A percentile compares a stretch with the other conserved stretches of the same genome.
These are phyloP conservation scores for Eupithecia subumbrata DNA, from an alignment of 2,888 invertebrate species.

Conservation along the genomic window DNA sequence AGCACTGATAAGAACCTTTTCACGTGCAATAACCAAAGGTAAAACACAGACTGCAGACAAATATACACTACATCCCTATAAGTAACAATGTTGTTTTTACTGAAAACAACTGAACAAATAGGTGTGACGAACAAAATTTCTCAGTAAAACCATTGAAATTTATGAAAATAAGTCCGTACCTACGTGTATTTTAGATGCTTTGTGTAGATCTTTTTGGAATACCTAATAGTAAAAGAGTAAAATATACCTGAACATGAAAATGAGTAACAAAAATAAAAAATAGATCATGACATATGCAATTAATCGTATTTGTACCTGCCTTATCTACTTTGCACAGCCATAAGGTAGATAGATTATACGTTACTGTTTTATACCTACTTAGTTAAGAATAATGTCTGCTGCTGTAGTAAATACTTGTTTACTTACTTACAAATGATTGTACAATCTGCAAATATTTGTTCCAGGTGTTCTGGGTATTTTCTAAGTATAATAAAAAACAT, in stretches of 20 bases:
- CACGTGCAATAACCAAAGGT: slow-evolving; percentile 39
- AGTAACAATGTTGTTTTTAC: slow-evolving; percentile 60
- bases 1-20: slow-evolving; percentile 17
- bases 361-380: too few species aligned
- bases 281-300: not conserved
- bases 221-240: not conserved
- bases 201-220: not conserved
- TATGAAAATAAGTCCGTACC: slow-evolving; percentile 17
- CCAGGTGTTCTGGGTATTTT: too few species aligned
- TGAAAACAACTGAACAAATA: slow-evolving; percentile 68
- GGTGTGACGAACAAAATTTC: slow-evolving; percentile 54
- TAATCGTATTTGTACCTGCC: not conserved
- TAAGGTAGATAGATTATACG: not conserved
- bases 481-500: too few species aligned
- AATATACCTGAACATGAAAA: not conserved
- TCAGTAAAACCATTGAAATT: slow-evolving; percentile 34
- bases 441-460: too few species aligned
- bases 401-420: too few species aligned
- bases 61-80: slow-evolving; percentile 59
- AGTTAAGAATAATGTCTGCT: too few species aligned
- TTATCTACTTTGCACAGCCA: not conserved
- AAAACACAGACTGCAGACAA: slow-evolving; percentile 59
- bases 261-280: too few species aligned
- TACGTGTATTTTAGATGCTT: slow-evolving; percentile 17
- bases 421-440: too few species aligned